These are phyloP conservation scores for Eurytoma californica DNA, from an alignment of 2,888 invertebrate genomes.

Conservation along the genomic window DNA sequence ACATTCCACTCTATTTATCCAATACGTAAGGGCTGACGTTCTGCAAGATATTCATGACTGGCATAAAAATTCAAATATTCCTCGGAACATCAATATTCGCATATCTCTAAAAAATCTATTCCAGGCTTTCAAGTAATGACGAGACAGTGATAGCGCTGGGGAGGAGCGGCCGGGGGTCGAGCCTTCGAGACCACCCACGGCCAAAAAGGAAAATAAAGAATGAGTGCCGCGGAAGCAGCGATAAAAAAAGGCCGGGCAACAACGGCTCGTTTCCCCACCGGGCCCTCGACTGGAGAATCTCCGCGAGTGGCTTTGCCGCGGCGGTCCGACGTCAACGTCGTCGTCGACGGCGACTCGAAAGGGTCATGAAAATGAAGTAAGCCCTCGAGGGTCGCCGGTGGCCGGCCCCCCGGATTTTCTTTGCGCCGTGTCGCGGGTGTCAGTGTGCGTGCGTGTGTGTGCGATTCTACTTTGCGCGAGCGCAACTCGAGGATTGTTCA, in stretches of 20 bases:
- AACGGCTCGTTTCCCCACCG: neutral
- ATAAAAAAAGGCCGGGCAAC: constrained; percentile 3
- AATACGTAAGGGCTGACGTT: neutral
- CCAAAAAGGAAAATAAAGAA: neutral
- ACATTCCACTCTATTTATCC: constrained; percentile 10
- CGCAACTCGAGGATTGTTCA: constrained; percentile 14
- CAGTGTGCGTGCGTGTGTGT: neutral
- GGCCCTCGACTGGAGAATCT: neutral
- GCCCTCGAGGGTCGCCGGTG: neutral
- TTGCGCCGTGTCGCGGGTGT: neutral
- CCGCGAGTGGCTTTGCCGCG: neutral
- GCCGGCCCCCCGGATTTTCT: neutral
- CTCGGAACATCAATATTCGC: constrained; percentile 37
- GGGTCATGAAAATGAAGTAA: neutral
- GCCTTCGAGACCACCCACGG: neutral
- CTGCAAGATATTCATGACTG: constrained; percentile 22
- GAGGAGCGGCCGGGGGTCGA: neutral
- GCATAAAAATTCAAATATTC: constrained; percentile 51
- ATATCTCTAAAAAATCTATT: constrained; percentile 23
- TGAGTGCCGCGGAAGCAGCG: neutral
- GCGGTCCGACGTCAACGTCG: neutral
- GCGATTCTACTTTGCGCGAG: neutral
- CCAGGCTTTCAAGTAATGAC: neutral
- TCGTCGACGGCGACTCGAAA: neutral
- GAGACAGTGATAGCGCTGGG: neutral